Percentiles rank a stretch among this genome's conserved stretches.
Conservation (phyloP, 2,888 invertebrate species). For the Rotaria sp. region DNA sequence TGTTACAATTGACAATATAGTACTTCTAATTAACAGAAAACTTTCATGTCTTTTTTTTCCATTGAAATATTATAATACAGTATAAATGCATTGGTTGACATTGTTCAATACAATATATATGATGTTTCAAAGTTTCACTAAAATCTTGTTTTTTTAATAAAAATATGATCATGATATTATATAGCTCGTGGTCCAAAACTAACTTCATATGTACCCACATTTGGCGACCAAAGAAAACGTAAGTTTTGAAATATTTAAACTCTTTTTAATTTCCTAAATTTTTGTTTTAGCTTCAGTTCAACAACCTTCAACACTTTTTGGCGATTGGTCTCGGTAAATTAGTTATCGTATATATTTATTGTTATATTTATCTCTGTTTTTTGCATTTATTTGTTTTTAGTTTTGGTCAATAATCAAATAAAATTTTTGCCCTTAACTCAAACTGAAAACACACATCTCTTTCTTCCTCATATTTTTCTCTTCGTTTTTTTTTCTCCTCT, state of each 20-base stretch:
- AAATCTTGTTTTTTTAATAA: too few relatives aligned
- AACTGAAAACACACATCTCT: background rate
- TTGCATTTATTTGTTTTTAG: background rate
- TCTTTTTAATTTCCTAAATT: background rate
- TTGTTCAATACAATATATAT: too few relatives aligned
- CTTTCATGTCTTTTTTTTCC: too few relatives aligned
- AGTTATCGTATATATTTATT: background rate
- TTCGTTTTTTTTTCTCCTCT: background rate
- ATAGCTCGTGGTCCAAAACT: background rate
- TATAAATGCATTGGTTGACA: too few relatives aligned
- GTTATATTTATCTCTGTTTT: background rate
- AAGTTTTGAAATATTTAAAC: background rate
- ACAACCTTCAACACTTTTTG: background rate
- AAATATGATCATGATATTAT: background rate
- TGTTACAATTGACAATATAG: too few relatives aligned
- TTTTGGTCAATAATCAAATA: background rate
- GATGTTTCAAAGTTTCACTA: too few relatives aligned
- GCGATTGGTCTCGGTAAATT: background rate
- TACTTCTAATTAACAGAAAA: too few relatives aligned
- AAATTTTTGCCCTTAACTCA: background rate
- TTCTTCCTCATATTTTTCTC: background rate
- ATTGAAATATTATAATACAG: too few relatives aligned
- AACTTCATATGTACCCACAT: background rate
- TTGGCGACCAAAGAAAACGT: conserved; percentile 23
- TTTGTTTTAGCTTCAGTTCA: background rate